These are phyloP conservation scores for Flexamia atlantica DNA, from an alignment of 2,888 invertebrate species.

Conservation along the genomic window DNA sequence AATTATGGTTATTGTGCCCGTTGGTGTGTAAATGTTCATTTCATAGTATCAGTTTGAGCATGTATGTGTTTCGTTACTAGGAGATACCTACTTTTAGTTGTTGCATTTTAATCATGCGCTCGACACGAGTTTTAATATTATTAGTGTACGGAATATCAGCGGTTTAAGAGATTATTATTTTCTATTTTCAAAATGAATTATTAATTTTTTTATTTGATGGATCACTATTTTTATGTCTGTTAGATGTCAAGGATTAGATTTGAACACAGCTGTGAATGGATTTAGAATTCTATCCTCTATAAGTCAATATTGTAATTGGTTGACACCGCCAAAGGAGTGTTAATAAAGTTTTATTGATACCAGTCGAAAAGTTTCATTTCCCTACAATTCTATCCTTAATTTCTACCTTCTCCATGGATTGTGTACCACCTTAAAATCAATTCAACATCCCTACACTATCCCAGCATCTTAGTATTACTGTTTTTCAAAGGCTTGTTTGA, in stretches of 20 bases:
- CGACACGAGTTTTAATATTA: background rate
- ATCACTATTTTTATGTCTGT: background rate
- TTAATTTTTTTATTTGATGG: background rate
- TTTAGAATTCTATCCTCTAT: conserved; percentile 3
- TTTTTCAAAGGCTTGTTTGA: too few species aligned
- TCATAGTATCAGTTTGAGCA: background rate
- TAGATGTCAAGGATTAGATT: background rate
- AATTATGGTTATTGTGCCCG: background rate
- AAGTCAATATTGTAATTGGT: conserved; percentile 39
- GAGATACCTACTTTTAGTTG: conserved; percentile 15
- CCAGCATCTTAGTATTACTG: too few species aligned
- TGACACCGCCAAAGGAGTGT: conserved; percentile 51
- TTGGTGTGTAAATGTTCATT: conserved; percentile 12
- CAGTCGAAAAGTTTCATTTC: background rate
- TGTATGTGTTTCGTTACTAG: conserved; percentile 14
- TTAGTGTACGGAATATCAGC: background rate
- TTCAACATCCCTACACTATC: too few species aligned
- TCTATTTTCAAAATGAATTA: background rate
- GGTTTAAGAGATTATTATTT: conserved; percentile 1
- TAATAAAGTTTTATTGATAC: conserved; percentile 57
- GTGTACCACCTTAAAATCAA: too few species aligned
- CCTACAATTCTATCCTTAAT: too few species aligned
- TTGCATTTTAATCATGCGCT: conserved; percentile 30
- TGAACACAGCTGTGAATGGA: background rate
- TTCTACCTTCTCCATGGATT: too few species aligned